Percentiles rank a stretch among this genome's conserved stretches.
Evolutionary conservation across 2,113 vertebrate genomes (phyloP).

Genomic region (Chionomys nivalis): DNA sequence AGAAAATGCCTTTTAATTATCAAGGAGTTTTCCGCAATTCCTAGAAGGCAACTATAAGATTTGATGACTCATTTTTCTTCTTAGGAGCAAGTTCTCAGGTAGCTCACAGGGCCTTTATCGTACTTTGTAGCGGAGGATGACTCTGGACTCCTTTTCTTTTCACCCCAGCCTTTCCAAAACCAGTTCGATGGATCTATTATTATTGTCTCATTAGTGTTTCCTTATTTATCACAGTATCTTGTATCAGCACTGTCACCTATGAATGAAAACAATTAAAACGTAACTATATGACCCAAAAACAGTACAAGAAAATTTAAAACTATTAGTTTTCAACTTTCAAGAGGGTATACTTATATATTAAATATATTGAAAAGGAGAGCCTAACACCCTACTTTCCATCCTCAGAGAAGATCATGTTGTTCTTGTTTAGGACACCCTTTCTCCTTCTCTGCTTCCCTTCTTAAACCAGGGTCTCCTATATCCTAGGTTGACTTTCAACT

Average conservation of each 20-base stretch:
- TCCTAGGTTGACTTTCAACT: background rate
- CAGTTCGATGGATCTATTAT: background rate
- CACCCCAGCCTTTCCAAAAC: background rate
- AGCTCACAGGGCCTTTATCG: too few species aligned
- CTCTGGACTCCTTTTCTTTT: too few species aligned
- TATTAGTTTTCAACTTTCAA: slow-evolving; percentile 22
- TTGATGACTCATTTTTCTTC: background rate
- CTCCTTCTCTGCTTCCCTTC: background rate
- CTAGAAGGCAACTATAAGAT: background rate
- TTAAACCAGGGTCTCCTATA: background rate
- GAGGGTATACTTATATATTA: background rate
- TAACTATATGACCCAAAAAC: background rate
- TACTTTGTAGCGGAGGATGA: background rate
- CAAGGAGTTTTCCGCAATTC: slow-evolving; percentile 2
- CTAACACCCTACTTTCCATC: fast-evolving
- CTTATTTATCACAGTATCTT: background rate
- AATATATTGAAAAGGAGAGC: background rate
- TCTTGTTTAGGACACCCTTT: background rate
- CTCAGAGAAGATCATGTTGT: background rate
- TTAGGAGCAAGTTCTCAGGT: background rate
- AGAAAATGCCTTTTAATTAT: slow-evolving; percentile 19
- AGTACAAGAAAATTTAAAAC: slow-evolving; percentile 20
- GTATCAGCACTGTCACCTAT: background rate
- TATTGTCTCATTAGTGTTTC: background rate
- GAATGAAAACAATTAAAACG: background rate